Evolutionary conservation across 2,113 vertebrate genomes (phyloP).

Genomic region (Microcebus lehilahytsara): DNA sequence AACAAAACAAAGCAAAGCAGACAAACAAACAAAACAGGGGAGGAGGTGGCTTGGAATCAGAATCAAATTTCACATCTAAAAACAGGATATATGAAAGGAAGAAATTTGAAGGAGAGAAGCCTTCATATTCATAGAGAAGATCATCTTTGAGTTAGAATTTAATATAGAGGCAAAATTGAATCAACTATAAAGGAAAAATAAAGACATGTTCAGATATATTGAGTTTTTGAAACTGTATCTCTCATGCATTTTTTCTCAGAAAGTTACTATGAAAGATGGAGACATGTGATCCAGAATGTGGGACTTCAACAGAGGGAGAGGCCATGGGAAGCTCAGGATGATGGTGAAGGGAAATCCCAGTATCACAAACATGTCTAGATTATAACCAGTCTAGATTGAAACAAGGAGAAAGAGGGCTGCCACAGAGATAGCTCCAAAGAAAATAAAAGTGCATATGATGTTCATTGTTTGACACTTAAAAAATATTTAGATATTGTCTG

Average conservation of each 20-base stretch:
- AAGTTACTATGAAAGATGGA: background rate
- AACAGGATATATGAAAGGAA: background rate
- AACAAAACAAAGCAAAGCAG: background rate
- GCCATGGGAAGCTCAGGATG: background rate
- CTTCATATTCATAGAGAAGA: background rate
- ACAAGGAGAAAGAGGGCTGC: background rate
- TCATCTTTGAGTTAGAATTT: background rate
- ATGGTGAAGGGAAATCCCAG: background rate
- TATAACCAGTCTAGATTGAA: background rate
- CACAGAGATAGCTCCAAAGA: background rate
- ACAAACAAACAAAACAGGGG: background rate
- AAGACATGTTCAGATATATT: background rate
- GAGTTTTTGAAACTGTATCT: background rate
- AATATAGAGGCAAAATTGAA: background rate
- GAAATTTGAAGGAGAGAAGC: background rate
- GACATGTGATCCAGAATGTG: background rate
- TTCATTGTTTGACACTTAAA: background rate
- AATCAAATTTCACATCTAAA: background rate
- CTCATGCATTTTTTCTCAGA: background rate
- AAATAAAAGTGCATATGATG: background rate
- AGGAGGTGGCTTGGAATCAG: background rate
- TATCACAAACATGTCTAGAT: background rate
- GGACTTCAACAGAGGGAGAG: background rate
- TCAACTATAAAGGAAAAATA: constrained; percentile 13
- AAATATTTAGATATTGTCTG: background rate